These are phyloP conservation scores for Premnoplex brunnescens DNA, from an alignment of 2,797 vertebrate genomes.

Conservation along the genomic window DNA sequence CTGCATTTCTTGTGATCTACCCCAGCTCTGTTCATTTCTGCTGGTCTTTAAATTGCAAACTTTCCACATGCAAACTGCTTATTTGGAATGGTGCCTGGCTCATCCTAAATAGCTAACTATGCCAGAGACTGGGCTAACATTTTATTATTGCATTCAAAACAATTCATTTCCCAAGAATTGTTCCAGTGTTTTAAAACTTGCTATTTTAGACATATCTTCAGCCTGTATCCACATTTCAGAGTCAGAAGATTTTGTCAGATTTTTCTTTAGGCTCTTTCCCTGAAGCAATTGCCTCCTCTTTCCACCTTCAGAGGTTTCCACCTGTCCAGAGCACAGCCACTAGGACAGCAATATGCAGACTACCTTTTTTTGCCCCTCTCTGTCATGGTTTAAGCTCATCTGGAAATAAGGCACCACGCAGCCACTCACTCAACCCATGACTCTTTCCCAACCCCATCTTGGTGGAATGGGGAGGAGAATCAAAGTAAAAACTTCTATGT, in stretches of 20 bases:
- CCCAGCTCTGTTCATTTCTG: not conserved
- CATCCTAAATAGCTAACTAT: not conserved
- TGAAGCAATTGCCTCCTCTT: not conserved
- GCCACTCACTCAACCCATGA: not conserved
- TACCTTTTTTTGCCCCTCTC: not conserved
- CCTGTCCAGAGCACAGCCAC: not conserved
- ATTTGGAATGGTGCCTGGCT: not conserved
- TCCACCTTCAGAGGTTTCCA: not conserved
- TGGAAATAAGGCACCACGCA: not conserved
- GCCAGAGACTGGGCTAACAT: not conserved
- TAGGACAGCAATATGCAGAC: not conserved
- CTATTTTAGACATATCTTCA: not conserved
- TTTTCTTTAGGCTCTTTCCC: not conserved
- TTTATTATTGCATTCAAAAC: not conserved
- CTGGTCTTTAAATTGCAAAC: not conserved
- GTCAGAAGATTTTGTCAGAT: not conserved
- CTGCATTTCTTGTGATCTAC: not conserved
- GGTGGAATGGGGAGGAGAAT: rapidly evolving
- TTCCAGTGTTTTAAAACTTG: not conserved
- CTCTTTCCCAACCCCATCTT: not conserved
- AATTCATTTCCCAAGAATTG: not conserved
- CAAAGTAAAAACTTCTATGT: not conserved
- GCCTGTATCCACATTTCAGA: not conserved
- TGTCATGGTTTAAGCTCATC: not conserved
- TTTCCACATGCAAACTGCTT: not conserved